These are phyloP conservation scores for Meriones unguiculatus DNA, from an alignment of 2,113 vertebrate genomes.

Conservation along the genomic window DNA sequence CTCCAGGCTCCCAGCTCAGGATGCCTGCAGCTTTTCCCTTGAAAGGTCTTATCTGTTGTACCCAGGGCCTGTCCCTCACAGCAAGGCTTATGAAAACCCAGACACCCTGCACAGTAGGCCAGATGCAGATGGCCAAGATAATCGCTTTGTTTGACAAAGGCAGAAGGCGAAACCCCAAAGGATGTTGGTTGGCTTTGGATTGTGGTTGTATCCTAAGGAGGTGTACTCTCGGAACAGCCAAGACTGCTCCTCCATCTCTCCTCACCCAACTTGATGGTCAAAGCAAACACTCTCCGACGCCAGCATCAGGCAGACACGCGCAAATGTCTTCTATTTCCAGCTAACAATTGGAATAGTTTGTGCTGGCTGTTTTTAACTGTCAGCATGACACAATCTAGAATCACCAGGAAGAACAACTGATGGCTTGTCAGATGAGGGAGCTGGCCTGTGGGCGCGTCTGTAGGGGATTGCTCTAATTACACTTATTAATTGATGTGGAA, in stretches of 20 bases:
- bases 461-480: not conserved
- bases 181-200: not conserved
- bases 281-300: not conserved
- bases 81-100: not conserved
- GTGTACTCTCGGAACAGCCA: not conserved
- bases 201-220: not conserved
- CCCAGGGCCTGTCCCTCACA: too few species aligned
- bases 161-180: constrained; percentile 36
- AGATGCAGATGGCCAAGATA: not conserved
- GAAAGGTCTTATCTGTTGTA: not conserved
- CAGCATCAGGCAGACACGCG: not conserved
- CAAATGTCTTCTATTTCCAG: constrained; percentile 41
- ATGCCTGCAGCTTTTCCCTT: not conserved
- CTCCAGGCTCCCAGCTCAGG: not conserved
- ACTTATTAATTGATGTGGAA: not conserved
- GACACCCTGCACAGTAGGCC: not conserved
- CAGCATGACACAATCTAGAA: not conserved
- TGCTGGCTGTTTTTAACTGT: not conserved
- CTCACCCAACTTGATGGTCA: not conserved
- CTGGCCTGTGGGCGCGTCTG: not conserved
- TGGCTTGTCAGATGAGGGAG: not conserved
- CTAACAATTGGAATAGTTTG: constrained; percentile 6
- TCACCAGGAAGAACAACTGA: not conserved
- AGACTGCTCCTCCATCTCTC: not conserved
- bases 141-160: not conserved